Conservation (phyloP, 2,113 vertebrate genomes). For the Ptychochromis oligacanthus region DNA sequence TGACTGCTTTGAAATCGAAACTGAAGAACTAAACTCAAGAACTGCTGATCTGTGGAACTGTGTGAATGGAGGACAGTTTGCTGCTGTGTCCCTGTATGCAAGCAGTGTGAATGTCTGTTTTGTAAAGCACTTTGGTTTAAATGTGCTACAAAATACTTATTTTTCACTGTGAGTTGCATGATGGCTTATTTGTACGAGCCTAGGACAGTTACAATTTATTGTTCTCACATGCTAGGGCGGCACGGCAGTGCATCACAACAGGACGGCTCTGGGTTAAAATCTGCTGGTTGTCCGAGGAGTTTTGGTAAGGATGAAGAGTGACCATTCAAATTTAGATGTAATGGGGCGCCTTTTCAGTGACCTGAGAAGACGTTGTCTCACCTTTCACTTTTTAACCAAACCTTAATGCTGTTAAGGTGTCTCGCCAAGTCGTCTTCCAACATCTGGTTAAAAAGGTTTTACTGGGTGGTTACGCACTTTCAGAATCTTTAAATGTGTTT, state of each 20-base stretch:
- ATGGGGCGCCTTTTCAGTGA: rapidly evolving
- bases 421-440: rapidly evolving
- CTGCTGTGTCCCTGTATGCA: not conserved
- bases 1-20: not conserved
- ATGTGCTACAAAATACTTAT: not conserved
- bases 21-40: not conserved
- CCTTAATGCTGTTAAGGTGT: not conserved
- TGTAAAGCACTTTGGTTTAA: rapidly evolving
- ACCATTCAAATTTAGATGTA: not conserved
- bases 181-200: not conserved
- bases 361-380: not conserved
- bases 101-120: not conserved
- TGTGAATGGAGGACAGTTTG: not conserved
- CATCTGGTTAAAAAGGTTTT: not conserved
- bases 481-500: not conserved
- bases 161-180: not conserved
- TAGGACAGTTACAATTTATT: not conserved
- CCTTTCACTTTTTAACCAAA: not conserved
- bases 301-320: not conserved
- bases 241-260: not conserved
- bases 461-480: not conserved
- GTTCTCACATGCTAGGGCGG: no score
- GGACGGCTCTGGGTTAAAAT: not conserved
- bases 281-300: not conserved
- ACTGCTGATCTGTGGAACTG: not conserved